Conservation (phyloP, 2,888 invertebrate species). For the Capitulum mitella region DNA sequence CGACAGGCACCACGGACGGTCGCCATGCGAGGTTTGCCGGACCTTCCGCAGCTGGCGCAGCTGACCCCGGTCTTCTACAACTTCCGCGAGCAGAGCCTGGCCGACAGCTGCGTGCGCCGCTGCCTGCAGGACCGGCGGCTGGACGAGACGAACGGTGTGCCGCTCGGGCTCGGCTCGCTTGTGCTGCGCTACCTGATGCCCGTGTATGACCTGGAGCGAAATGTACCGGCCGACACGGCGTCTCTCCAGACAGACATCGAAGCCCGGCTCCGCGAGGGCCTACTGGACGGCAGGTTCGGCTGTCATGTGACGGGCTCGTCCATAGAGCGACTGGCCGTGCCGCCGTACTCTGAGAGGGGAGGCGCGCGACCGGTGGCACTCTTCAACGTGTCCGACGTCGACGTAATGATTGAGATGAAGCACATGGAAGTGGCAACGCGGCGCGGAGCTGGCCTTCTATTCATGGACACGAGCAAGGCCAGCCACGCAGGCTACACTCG, state of each 20-base stretch:
- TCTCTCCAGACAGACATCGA: no score
- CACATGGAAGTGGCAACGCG: background rate
- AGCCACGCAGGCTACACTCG: background rate
- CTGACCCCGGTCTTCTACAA: no score
- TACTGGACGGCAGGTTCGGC: background rate
- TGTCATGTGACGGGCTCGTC: background rate
- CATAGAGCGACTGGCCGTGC: background rate
- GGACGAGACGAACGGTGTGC: no score
- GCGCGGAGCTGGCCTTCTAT: background rate
- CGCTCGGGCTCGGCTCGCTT: no score
- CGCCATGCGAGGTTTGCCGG: no score
- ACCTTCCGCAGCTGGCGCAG: no score
- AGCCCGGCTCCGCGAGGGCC: background rate
- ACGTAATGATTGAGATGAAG: background rate
- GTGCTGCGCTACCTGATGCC: background rate
- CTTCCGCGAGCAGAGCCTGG: no score
- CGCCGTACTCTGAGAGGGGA: background rate
- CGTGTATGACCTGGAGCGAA: background rate
- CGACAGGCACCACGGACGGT: no score
- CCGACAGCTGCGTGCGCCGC: no score
- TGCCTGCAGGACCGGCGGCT: no score
- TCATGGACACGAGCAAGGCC: background rate
- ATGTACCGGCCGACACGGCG: background rate
- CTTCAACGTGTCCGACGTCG: background rate
- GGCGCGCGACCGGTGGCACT: background rate